A percentile compares a stretch with the other conserved stretches of the same genome.
phyloP scores from a whole-genome alignment of 2,888 invertebrate genomes.

The Drosophila vallismaia region DNA sequence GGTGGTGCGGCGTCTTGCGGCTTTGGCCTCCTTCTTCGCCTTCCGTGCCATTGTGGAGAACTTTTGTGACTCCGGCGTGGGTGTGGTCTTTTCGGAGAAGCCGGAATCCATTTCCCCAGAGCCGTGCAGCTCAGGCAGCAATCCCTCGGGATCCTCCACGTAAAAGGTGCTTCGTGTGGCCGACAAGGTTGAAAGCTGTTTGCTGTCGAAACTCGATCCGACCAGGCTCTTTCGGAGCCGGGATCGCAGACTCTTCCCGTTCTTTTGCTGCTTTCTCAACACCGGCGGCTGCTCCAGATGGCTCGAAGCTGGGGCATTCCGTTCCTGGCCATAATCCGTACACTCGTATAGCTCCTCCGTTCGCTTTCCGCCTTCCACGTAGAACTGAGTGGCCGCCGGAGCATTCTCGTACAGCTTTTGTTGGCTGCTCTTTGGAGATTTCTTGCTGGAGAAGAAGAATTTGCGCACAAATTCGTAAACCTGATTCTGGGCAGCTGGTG shows the following conservation, averaged over 20 bases:
- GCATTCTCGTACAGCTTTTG: slow-evolving; percentile 82
- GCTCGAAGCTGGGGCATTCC: slow-evolving; percentile 69
- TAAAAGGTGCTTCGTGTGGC: slow-evolving; percentile 89
- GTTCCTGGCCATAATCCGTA: slow-evolving; percentile 83
- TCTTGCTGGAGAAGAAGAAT: slow-evolving; percentile 86
- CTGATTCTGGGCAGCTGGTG: slow-evolving; percentile 85
- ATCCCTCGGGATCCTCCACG: slow-evolving; percentile 86
- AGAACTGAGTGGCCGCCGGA: slow-evolving; percentile 69
- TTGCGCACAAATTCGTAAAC: slow-evolving; percentile 89
- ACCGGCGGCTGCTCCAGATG: slow-evolving; percentile 51
- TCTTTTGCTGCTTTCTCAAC: slow-evolving; percentile 60
- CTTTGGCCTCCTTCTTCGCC: slow-evolving; percentile 81
- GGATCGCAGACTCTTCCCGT: slow-evolving; percentile 86
- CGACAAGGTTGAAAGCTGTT: slow-evolving; percentile 84
- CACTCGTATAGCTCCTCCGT: slow-evolving; percentile 75
- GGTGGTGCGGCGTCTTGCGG: slow-evolving; percentile 79
- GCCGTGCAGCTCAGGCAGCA: slow-evolving; percentile 45
- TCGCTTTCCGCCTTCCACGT: slow-evolving; percentile 54
- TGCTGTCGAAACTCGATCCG: slow-evolving; percentile 81
- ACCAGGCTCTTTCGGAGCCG: slow-evolving; percentile 86
- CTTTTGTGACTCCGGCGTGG: slow-evolving; percentile 65
- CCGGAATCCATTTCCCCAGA: slow-evolving; percentile 87
- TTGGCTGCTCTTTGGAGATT: slow-evolving; percentile 78
- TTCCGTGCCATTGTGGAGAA: slow-evolving; percentile 77
- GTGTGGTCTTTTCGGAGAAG: slow-evolving; percentile 84